These are phyloP conservation scores for Heterotis niloticus DNA, from an alignment of 2,113 vertebrate species.

Conservation along the genomic window DNA sequence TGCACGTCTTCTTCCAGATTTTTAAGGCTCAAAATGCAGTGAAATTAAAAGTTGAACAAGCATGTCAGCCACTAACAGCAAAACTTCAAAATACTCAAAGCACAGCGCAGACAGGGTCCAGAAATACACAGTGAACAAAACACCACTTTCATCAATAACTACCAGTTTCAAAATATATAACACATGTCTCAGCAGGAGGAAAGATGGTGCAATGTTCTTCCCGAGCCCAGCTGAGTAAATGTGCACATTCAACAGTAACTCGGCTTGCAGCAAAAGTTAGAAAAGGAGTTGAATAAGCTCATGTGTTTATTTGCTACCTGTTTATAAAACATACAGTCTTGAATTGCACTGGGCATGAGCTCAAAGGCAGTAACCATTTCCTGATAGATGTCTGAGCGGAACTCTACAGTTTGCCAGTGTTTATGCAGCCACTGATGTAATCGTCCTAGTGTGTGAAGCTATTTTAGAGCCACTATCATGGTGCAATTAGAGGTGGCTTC, in stretches of 20 bases:
- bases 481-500: constrained; percentile 35
- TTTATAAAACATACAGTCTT: constrained; percentile 32
- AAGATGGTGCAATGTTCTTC: constrained; percentile 14
- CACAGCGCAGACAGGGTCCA: neutral
- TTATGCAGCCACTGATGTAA: constrained; percentile 45
- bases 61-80: constrained; percentile 7
- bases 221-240: constrained; percentile 7
- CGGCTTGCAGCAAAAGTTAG: constrained; percentile 13
- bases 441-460: constrained; percentile 35
- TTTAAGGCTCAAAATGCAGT: neutral
- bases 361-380: constrained; percentile 45
- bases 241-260: constrained; percentile 2
- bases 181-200: constrained; percentile 3
- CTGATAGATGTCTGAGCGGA: constrained; percentile 35
- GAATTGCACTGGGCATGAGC: constrained; percentile 30
- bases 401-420: constrained; percentile 41
- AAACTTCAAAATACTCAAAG: constrained; percentile 14
- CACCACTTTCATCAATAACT: constrained; percentile 13
- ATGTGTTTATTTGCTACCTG: constrained; percentile 32
- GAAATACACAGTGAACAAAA: constrained; percentile 8
- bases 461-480: constrained; percentile 31
- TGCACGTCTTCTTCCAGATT: neutral
- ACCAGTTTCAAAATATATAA: constrained; percentile 25
- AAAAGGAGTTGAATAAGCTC: constrained; percentile 21
- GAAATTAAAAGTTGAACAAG: neutral